These are phyloP conservation scores for Triops cancriformis DNA, from an alignment of 1,140 invertebrate genomes.

Conservation along the genomic window DNA sequence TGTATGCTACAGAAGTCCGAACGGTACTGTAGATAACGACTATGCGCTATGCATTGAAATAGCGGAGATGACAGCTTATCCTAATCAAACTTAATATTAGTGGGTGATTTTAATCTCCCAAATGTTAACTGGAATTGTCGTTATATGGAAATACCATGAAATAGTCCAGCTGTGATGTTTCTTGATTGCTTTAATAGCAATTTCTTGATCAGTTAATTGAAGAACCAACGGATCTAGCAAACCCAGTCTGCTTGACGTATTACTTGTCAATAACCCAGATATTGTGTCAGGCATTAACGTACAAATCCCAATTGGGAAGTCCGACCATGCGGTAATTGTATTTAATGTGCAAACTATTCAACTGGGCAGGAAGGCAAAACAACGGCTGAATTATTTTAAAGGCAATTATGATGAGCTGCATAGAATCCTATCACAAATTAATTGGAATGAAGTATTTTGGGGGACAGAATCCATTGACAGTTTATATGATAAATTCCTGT, in stretches of 20 bases:
- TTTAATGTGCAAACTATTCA: background rate
- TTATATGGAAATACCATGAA: background rate
- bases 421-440: background rate
- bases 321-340: constrained; percentile 17
- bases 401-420: constrained; percentile 5
- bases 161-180: background rate
- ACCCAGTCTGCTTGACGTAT: constrained; percentile 15
- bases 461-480: constrained; percentile 7
- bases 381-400: constrained; percentile 7
- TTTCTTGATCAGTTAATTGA: background rate
- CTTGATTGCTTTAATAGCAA: background rate
- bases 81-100: constrained; percentile 17
- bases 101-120: constrained; percentile 22
- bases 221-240: constrained; percentile 16
- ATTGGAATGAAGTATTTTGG: constrained; percentile 18
- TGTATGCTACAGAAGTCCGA: background rate
- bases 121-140: constrained; percentile 16
- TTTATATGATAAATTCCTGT: background rate
- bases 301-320: constrained; percentile 11
- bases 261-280: constrained; percentile 14
- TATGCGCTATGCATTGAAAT: constrained; percentile 3
- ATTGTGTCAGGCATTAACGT: constrained; percentile 6
- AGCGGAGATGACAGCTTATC: background rate
- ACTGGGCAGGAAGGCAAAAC: background rate
- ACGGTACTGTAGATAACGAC: background rate